Evolutionary conservation across 2,888 invertebrate genomes (phyloP).

Genomic region (Ophonus ardosiacus): DNA sequence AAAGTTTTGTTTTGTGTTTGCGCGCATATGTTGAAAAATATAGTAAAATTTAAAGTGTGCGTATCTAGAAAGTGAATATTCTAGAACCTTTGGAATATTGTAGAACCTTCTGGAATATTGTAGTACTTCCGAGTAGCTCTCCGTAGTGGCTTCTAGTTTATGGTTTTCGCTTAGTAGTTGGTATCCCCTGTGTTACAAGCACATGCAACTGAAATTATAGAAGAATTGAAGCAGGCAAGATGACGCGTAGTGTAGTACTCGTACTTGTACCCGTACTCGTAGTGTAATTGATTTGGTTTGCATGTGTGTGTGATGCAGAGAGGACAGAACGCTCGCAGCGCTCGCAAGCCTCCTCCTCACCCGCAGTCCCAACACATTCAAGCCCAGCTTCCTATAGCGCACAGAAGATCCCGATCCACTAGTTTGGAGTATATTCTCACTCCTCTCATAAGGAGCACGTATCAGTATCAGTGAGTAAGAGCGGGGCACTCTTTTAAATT

Average conservation of each 20-base stretch:
- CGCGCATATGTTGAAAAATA: too few species aligned
- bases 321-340: slow-evolving; percentile 70
- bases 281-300: slow-evolving; percentile 45
- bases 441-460: slow-evolving; percentile 71
- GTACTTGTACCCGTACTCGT: too few species aligned
- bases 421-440: slow-evolving; percentile 72
- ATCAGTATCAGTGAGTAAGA: slow-evolving; percentile 70
- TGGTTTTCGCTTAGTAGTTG: neutral
- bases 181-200: slow-evolving; percentile 53
- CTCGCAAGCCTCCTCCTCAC: slow-evolving; percentile 68
- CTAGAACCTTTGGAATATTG: too few species aligned
- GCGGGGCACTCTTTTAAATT: neutral
- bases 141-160: neutral
- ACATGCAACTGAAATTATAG: slow-evolving; percentile 46
- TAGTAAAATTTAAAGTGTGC: neutral
- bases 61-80: neutral
- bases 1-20: too few species aligned
- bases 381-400: slow-evolving; percentile 69
- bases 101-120: too few species aligned
- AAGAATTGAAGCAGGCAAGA: neutral
- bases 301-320: slow-evolving; percentile 70
- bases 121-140: neutral
- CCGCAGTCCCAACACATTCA: slow-evolving; percentile 62
- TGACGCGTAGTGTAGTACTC: neutral
- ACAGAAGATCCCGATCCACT: slow-evolving; percentile 70